A percentile compares a stretch with the other conserved stretches of the same genome.
Evolutionary conservation across 2,113 vertebrate species (phyloP).

Genomic region (Nycticebus coucang): DNA sequence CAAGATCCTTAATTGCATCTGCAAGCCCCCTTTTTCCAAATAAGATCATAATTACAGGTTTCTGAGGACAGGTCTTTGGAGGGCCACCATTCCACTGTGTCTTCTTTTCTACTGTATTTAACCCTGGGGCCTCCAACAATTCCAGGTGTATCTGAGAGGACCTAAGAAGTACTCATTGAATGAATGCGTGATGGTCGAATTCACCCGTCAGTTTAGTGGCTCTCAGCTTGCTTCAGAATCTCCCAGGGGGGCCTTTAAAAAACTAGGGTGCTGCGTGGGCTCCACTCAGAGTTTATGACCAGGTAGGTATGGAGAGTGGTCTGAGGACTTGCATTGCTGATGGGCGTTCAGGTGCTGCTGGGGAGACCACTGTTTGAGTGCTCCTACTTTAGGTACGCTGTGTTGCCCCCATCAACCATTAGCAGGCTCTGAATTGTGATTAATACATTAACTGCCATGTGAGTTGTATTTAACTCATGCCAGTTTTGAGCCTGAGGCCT

Average conservation of each 20-base stretch:
- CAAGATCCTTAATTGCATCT: neutral
- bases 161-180: neutral
- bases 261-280: too few species aligned
- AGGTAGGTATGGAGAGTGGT: too few species aligned
- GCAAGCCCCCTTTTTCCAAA: neutral
- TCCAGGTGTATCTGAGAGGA: neutral
- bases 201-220: neutral
- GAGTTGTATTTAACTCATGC: too few species aligned
- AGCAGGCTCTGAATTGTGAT: too few species aligned
- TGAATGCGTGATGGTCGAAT: neutral
- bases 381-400: too few species aligned
- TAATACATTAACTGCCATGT: too few species aligned
- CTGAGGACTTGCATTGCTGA: too few species aligned
- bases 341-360: too few species aligned
- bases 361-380: too few species aligned
- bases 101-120: neutral
- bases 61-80: neutral
- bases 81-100: rapidly evolving
- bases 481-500: too few species aligned
- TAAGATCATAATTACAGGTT: neutral
- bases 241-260: neutral
- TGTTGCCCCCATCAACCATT: too few species aligned
- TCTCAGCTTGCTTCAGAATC: neutral
- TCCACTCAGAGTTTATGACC: too few species aligned
- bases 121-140: neutral